These are phyloP conservation scores for Catostylus mosaicus DNA, from an alignment of 30 jellyfish, hydroid and myxozoan genomes.

Conservation along the genomic window DNA sequence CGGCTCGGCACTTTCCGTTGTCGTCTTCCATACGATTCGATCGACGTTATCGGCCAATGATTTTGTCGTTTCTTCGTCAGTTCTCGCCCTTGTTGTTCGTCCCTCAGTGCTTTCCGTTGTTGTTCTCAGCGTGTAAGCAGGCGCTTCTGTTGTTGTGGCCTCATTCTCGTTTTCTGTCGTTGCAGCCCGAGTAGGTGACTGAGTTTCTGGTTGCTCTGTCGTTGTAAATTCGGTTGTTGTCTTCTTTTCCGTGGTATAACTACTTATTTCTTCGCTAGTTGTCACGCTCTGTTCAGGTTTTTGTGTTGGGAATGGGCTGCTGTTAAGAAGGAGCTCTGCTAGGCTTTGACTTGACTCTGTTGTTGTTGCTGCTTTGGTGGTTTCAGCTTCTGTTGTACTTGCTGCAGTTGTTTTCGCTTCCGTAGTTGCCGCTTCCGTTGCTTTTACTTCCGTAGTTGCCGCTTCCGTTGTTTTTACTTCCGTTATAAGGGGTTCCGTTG, in stretches of 20 bases:
- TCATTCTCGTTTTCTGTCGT: neutral
- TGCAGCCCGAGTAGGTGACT: neutral
- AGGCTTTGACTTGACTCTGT: constrained; percentile 45
- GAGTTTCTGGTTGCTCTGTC: constrained; percentile 15
- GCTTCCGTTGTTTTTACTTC: neutral
- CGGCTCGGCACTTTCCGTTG: constrained; percentile 17
- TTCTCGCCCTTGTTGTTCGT: neutral
- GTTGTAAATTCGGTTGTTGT: constrained; percentile 19
- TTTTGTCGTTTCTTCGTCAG: constrained; percentile 1
- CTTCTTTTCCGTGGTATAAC: neutral
- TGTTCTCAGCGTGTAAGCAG: neutral
- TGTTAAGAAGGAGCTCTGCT: constrained; percentile 37
- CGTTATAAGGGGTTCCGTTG: neutral
- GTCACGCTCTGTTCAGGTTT: neutral
- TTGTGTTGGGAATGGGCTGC: constrained; percentile 12
- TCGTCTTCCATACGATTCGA: neutral
- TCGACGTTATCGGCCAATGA: constrained; percentile 5
- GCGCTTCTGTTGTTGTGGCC: constrained; percentile 5
- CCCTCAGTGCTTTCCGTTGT: constrained; percentile 6
- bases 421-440: constrained; percentile 9
- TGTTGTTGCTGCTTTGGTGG: neutral
- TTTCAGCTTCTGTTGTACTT: constrained; percentile 20
- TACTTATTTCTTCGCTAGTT: neutral
- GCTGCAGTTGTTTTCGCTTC: constrained; percentile 1
- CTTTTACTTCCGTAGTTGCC: neutral